These are phyloP conservation scores for Mormoops blainvillei DNA, from an alignment of 2,113 vertebrate genomes.

Conservation along the genomic window DNA sequence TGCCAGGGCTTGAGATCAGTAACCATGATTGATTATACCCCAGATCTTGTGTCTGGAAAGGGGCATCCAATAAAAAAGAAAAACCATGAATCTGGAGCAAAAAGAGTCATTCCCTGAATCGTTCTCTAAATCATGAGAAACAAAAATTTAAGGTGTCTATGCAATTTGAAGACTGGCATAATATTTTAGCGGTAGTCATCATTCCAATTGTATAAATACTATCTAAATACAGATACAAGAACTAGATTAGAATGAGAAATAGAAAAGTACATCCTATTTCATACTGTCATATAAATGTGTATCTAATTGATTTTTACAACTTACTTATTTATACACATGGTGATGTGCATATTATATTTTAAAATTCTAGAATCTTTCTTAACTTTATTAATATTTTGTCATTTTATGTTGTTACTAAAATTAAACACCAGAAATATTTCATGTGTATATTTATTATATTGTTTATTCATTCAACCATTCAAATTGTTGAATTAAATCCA, in stretches of 20 bases:
- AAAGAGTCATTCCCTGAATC: background rate
- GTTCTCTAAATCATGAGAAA: background rate
- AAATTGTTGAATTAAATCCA: background rate
- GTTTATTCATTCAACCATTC: background rate
- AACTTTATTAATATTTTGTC: background rate
- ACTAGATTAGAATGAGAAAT: background rate
- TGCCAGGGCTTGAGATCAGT: background rate
- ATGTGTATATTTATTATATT: background rate
- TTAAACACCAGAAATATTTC: background rate
- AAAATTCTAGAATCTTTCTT: background rate
- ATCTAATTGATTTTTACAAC: background rate
- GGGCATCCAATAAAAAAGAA: background rate
- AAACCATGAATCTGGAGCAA: background rate
- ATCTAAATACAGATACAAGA: background rate
- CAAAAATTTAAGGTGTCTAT: background rate
- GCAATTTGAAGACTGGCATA: background rate
- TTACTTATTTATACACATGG: background rate
- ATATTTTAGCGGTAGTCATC: background rate
- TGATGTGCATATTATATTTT: background rate
- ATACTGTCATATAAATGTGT: background rate
- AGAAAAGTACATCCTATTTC: background rate
- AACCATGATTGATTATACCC: conserved; percentile 46
- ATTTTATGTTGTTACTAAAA: background rate
- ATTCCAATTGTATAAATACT: background rate
- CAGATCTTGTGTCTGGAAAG: conserved; percentile 12